Evolutionary conservation across 2,797 vertebrate genomes (phyloP), one percentile per base, ranked within the genome.

Genomic region (Champsocephalus esox): DNA sequence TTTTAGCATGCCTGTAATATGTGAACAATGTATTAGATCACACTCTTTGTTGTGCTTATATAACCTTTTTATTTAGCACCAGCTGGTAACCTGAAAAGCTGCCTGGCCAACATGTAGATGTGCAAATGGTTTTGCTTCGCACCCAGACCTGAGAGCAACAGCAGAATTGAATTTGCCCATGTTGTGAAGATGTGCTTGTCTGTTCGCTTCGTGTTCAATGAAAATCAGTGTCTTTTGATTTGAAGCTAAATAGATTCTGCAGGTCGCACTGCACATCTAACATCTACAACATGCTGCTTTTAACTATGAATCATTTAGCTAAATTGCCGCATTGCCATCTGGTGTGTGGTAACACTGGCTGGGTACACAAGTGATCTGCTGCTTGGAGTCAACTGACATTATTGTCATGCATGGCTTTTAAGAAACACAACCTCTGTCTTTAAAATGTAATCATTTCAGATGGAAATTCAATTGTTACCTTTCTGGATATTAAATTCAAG

Each of bases 261-360:
- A 46, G 45, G 75, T 80, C 13, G 12, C 4, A 9, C 72, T 58
- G 61, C 51, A 58, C 63, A 63, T 70, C 68, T 66, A 46, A 65
- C 63, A 65, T 76, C 62, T 66, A 21, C 46, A 55, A 34, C 56
- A 43, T 34, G 44, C 45, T 74, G 84, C 66, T 81, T 84, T 82
- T 72, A 77, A 70, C 52, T 55, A 48, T 81, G 73, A 84, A 81
- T 62, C 61, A 70, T 84, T 83, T 69, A 63, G 61, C 44, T 73
- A 28, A 73, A 81, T 81, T 81, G 54, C 68, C 57, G 62, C 45
- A 6, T 66, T 71, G 69, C 84, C 80, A 73, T 85, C 83, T 84
- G 77, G 44, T 60, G 70, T 74, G 70, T 9, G 60, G 19, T 9
- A 61, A 56, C 44, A 57, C 58, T 66, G 80, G 77, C n/a, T 49